Conservation (phyloP, 2,113 vertebrate species). For the Oryzias celebensis region DNA sequence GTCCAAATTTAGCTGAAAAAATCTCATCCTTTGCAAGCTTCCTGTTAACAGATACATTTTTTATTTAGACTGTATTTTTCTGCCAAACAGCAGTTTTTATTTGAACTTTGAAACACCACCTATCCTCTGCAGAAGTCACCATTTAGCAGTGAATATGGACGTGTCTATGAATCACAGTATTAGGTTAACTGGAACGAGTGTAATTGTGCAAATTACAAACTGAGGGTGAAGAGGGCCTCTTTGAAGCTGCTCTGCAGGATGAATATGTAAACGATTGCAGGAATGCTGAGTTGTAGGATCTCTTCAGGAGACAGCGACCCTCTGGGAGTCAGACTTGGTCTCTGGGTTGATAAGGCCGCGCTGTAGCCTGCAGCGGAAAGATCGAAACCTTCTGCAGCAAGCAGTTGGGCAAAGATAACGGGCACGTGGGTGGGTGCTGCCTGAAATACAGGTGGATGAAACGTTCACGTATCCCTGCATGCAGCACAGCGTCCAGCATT, state of each 20-base stretch:
- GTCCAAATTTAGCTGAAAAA: too few species aligned
- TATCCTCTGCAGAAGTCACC: too few species aligned
- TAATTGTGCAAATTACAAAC: too few species aligned
- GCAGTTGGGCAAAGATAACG: constrained; percentile 16
- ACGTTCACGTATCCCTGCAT: constrained; percentile 9
- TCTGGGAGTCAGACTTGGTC: constrained; percentile 24
- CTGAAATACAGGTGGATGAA: constrained; percentile 10
- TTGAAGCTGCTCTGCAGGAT: constrained; percentile 47
- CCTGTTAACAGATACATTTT: too few species aligned
- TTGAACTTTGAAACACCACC: too few species aligned
- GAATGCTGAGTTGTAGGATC: constrained; percentile 58
- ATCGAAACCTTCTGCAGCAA: constrained; percentile 7
- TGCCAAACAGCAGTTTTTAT: too few species aligned
- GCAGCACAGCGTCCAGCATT: background rate
- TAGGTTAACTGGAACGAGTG: too few species aligned
- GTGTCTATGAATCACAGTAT: too few species aligned
- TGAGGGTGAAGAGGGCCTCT: constrained; percentile 21
- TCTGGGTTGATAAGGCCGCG: constrained; percentile 40
- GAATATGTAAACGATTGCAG: constrained; percentile 43
- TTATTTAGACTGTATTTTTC: too few species aligned
- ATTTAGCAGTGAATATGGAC: too few species aligned
- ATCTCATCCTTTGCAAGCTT: too few species aligned
- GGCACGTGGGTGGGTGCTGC: constrained; percentile 20
- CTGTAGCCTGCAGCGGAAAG: constrained; percentile 52
- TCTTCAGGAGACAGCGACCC: constrained; percentile 33